Evolutionary conservation across 2,113 vertebrate genomes (phyloP), one percentile per base, ranked within the genome.

Genomic region (Orientallactaga bullata): DNA sequence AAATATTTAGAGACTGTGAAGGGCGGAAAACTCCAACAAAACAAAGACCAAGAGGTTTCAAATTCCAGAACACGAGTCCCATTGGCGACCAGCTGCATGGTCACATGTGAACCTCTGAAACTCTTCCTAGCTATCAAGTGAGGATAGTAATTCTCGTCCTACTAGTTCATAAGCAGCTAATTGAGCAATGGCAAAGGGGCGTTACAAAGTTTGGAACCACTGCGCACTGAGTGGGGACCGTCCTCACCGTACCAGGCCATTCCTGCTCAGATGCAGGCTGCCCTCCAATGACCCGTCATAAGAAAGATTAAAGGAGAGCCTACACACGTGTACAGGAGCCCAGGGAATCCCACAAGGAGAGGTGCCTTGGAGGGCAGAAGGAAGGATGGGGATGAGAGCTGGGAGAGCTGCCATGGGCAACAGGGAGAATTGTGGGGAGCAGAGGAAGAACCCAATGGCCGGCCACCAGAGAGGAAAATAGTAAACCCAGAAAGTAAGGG

Each of bases 1-100:
- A 35, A 87, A 42, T 37, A 4, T 21, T 58, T 82, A 65, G 65
- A 76, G 66, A 78, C 47, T 32, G 69, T 3, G 32, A 42, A 68
- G 12, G 23, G 30, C 18, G 13, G 15, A 55, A 55, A 7, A 55
- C 10, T 15, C 12, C 12, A 51, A 69, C 30, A 5, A 1, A 1
- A n/a, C 68, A n/a, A n/a, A 81, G 15, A 24, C 51, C n/a, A 20
- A 76, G 7, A 30, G 26, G 4, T 24, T 68, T 65, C 7, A 66
- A 71, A 42, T 47, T 28, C 35, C 35, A 1, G 42, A 69, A 9
- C 4, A 5, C 3, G 5, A 74, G 18, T 16, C 65, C 26, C 0
- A 0, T 28, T 24, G 1, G 16, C 24, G 2, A 17, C 11, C 18
- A 2, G 2, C 10, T 26, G 7, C 1, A 9, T 0, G 7, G 37